These are phyloP conservation scores for Pandemis cinnamomeana DNA, from an alignment of 2,888 invertebrate genomes.

Conservation along the genomic window DNA sequence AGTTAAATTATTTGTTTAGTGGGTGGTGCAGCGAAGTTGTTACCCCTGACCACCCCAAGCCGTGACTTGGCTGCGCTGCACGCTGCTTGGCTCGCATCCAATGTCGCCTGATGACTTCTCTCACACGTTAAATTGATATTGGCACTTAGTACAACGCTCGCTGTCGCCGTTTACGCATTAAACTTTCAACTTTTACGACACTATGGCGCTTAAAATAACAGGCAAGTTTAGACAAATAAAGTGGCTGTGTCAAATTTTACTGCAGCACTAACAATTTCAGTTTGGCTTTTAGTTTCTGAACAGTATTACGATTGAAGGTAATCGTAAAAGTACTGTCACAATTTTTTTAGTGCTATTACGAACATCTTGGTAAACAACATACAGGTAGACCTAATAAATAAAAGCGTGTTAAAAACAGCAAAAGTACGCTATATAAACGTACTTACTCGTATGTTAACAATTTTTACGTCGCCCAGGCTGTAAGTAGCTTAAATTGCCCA, in stretches of 20 bases:
- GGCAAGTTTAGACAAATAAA: slow-evolving; percentile 42
- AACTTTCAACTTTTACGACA: slow-evolving; percentile 54
- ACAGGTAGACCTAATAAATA: no score
- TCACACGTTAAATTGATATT: slow-evolving; percentile 76
- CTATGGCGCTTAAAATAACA: slow-evolving; percentile 41
- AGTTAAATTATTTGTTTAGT: slow-evolving; percentile 51
- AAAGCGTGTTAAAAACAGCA: neutral
- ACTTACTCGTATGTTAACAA: neutral
- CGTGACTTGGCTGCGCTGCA: slow-evolving; percentile 61
- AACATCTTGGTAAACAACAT: no score
- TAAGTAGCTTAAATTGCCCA: slow-evolving; percentile 3
- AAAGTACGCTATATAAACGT: neutral
- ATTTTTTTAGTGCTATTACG: slow-evolving; percentile 2
- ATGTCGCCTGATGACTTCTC: slow-evolving; percentile 66
- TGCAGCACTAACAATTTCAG: slow-evolving; percentile 25
- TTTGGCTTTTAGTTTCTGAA: slow-evolving; percentile 26
- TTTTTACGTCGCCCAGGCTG: no score
- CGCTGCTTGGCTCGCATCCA: slow-evolving; percentile 63
- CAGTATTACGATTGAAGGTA: neutral
- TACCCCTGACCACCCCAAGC: slow-evolving; percentile 52
- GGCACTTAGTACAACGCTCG: slow-evolving; percentile 65
- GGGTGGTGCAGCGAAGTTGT: slow-evolving; percentile 60
- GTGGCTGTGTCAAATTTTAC: slow-evolving; percentile 26
- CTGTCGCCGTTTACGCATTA: slow-evolving; percentile 59
- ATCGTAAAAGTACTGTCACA: neutral